Base-by-base conservation (phyloP, 2,888 invertebrate genomes). In the Cephus runcator region DNA sequence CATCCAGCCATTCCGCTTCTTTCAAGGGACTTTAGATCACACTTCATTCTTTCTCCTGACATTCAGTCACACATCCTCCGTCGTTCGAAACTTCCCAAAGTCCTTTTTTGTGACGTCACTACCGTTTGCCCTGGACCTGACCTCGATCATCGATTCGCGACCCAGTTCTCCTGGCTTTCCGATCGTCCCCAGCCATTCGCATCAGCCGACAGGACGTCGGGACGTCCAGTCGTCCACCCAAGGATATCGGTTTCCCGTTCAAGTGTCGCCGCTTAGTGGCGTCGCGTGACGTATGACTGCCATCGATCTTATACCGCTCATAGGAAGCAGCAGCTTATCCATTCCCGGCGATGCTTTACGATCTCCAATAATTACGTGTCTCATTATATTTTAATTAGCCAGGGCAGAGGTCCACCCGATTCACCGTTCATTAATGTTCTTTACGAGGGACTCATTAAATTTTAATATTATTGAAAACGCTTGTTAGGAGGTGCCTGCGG, bases 371-470 rank as follows among this genome's bases (percentile, higher is more conserved):
- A 90, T 90, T 88, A 88, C 87, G 86, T 81, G 85, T 85, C 90
- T 90, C 90, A 88, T 90, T 90, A 90, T 90, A 90, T 89, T 90
- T 90, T 90, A 90, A 90, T 90, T 89, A 90, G 88, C 85, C 80
- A 82, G 79, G 79, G 76, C 79, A 73, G 79, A 79, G 77, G 81
- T 78, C 85, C 79, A 80, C 80, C 83, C 83, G 87, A 87, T 85
- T 85, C 83, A 81, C 84, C 83, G 83, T 87, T 87, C 88, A 87
- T 89, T 89, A 88, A 89, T 85, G 87, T 86, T 85, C 84, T 87
- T 89, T 88, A 88, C 87, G 88, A 88, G 85, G 81, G 78, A 83
- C 87, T 87, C 90, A 86, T 90, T 88, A 89, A 87, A 87, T 87
- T 87, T 87, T 84, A 88, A 87, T 88, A 87, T 88, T 88, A 89